These are phyloP conservation scores for Volucella bombylans DNA, from an alignment of 2,888 invertebrate genomes.

Conservation along the genomic window DNA sequence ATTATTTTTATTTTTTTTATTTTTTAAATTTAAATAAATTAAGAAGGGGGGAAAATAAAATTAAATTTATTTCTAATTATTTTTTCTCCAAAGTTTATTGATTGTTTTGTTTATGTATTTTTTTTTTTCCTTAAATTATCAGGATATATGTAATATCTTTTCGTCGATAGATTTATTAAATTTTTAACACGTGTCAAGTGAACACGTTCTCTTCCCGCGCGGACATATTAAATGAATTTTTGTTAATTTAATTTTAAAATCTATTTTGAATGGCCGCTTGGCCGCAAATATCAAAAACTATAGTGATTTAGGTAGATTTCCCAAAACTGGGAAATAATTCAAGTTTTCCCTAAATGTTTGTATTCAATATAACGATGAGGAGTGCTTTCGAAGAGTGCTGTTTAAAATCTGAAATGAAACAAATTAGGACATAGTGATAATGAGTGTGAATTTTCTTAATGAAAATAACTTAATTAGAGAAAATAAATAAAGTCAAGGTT, in stretches of 20 bases:
- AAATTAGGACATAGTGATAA: slow-evolving; percentile 21
- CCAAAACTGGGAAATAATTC: slow-evolving; percentile 27
- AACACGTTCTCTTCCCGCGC: slow-evolving; percentile 76
- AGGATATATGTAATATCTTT: slow-evolving; percentile 45
- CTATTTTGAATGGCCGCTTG: slow-evolving; percentile 64
- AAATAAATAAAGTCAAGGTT: slow-evolving; percentile 35
- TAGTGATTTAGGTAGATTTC: slow-evolving; percentile 23
- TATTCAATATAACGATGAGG: neutral
- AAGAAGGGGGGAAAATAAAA: slow-evolving; percentile 48
- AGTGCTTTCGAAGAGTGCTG: slow-evolving; percentile 19
- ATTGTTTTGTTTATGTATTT: neutral
- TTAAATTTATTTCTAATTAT: neutral
- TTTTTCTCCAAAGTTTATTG: neutral
- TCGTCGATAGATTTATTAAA: slow-evolving; percentile 23
- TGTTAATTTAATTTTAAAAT: slow-evolving; percentile 47
- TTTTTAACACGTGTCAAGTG: slow-evolving; percentile 79
- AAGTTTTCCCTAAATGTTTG: neutral
- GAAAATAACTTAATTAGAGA: slow-evolving; percentile 34
- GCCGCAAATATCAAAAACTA: slow-evolving; percentile 53
- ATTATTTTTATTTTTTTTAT: slow-evolving; percentile 2
- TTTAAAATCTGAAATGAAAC: slow-evolving; percentile 56
- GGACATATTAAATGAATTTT: slow-evolving; percentile 75
- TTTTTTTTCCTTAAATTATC: slow-evolving; percentile 12
- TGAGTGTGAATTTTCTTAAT: slow-evolving; percentile 21
- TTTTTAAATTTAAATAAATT: slow-evolving; percentile 29